Evolutionary conservation across 2,113 vertebrate genomes (phyloP), one percentile per base, ranked within the genome.

Genomic region (Dicrurus megarhynchus): DNA sequence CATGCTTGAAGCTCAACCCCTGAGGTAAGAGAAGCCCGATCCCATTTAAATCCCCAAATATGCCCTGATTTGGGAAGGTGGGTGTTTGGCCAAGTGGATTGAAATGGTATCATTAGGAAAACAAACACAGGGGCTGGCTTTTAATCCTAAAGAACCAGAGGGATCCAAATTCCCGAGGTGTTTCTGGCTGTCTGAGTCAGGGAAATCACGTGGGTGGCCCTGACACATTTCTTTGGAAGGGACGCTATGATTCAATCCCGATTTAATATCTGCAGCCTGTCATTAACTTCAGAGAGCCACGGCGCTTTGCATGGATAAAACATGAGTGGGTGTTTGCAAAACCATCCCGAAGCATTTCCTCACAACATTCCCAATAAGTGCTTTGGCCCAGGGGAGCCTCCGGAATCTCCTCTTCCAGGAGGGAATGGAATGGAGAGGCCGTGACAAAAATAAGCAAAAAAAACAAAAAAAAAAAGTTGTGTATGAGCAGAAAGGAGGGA

Each of bases 221-320:
- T 93, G 85, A 50, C 94, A 76, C 47, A 65, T 75, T 59, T 74
- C 11, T 83, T 57, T 90, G 37, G 18, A 69, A 97, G 92, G 21
- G 90, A 97, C 95, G 96, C 96, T 42, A 21, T 97, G 96, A 97
- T 65, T 97, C 95, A 97, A 0, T 10, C 9, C 53, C 3, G n/a
- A 22, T 61, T 93, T 53, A 49, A 41, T 53, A 5, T 46, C 44
- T 6, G 9, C 70, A 83, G 59, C 88, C 94, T 95, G 88, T 97
- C 78, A 97, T 97, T 97, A 97, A 78, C 92, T 76, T 68, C 56
- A 33, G 57, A 89, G 24, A 33, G 14, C 67, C 71, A 27, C 44
- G 70, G 57, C 2, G 50, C 47, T 84, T 94, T 83, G 90, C 94
- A 95, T 95, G 30, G 49, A 22, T 64, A 79, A 87, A 94, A 93